phyloP scores from a whole-genome alignment of 1,140 invertebrate genomes.

The Microplitis demolitor region DNA sequence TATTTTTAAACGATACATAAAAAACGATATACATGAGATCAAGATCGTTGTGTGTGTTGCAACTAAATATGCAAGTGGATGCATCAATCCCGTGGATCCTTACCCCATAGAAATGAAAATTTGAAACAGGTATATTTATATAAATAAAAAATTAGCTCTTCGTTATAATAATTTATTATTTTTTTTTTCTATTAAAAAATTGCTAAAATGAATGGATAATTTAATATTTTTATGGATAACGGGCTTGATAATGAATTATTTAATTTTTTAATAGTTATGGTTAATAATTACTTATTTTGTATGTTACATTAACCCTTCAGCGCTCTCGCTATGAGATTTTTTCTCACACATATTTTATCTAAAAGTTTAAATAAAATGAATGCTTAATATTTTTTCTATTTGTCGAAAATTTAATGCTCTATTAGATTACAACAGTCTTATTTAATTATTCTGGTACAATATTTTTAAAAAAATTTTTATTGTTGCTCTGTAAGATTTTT shows the following conservation, averaged over 20 bases:
- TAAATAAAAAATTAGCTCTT: constrained; percentile 44
- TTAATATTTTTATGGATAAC: background rate
- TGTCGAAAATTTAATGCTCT: too few relatives aligned
- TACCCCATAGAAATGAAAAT: constrained; percentile 57
- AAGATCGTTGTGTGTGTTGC: constrained; percentile 64
- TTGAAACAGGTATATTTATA: constrained; percentile 56
- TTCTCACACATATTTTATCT: too few relatives aligned
- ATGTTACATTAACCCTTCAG: too few relatives aligned
- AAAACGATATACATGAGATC: constrained; percentile 64
- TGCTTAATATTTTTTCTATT: too few relatives aligned
- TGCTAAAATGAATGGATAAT: too few relatives aligned
- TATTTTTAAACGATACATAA: background rate
- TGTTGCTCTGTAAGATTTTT: too few relatives aligned
- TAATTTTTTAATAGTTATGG: background rate
- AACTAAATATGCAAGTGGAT: constrained; percentile 62
- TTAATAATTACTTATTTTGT: too few relatives aligned
- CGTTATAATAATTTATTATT: constrained; percentile 2
- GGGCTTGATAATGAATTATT: background rate
- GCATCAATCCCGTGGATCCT: constrained; percentile 60
- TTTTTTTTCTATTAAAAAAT: constrained; percentile 7
- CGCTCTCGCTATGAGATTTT: too few relatives aligned
- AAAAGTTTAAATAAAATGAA: too few relatives aligned
- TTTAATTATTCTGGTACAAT: too few relatives aligned
- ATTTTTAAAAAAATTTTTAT: too few relatives aligned
- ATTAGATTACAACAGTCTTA: too few relatives aligned